Base-by-base conservation (phyloP, 2,888 invertebrate species). In the Dasypolia templi region DNA sequence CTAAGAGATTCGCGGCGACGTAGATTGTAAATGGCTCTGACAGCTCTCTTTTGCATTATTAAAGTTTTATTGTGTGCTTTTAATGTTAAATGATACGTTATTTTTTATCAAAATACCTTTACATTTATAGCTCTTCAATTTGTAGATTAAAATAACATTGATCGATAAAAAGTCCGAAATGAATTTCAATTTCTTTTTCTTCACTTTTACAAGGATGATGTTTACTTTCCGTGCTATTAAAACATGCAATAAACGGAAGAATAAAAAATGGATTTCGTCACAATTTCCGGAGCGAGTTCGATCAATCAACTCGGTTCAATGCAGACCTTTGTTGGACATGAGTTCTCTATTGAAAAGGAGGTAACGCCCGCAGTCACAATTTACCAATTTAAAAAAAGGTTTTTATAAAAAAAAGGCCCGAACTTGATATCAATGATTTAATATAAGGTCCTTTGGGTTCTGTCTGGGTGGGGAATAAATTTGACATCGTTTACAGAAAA, bases 191-290 rank as follows among this genome's bases (percentile, higher is more conserved):
- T 67, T 58, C 44, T 73, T 61, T 78, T 73, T 35, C 77, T 77
- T 66, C 29, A 32, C 55, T 49, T 62, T 73, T 9, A 66, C 66
- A 67, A 78, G 67, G 73, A 66, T 53, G 46, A 53, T 73, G 29
- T 78, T 78, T 77, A 78, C 56, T 73, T 73, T 56, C n/a, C n/a
- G 7, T 61, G 77, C 46, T 55, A 77, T 78, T 73, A 78, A 35
- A 66, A 73, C 66, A 67, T 79, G 75, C 69, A 79, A 79, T 75
- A 79, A 79, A 70, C 65, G 75, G 69, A 79, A 75, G 61, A 79
- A 79, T 75, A 79, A 79, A 79, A 79, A 79, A 75, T 66, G 69
- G 56, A 75, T 75, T 79, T n/a, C n/a, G n/a, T n/a, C n/a, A n/a
- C n/a, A n/a, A n/a, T n/a, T n/a, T n/a, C 79, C 79, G n/a, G n/a